Base-by-base conservation (phyloP, 64 coral and sea anemone species). In the Trachythela sp. region DNA sequence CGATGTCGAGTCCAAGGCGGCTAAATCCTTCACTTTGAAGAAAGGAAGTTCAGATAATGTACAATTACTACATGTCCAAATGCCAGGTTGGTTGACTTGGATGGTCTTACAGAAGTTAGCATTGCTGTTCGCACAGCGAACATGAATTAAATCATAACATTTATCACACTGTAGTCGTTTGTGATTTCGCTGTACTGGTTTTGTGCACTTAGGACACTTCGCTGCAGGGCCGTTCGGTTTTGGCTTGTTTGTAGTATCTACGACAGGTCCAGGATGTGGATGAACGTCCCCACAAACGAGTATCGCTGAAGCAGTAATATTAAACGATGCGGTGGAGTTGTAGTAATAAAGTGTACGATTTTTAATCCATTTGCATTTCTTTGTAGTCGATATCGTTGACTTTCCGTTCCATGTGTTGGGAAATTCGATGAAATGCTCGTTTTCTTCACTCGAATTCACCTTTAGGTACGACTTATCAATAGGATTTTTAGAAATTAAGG, bases 101-200 rank as follows among this genome's bases (percentile, higher is more conserved):
- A 59, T 36, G 22, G 52, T 67, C 56, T 87, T 87, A 22, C 33
- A 59, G 37, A 87, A 87, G 32, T 59, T 37, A 1, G 85, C 18
- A 87, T 60, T 87, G 11, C 35, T 27, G 2, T 35, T 30, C 27
- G 54, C 48, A 60, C 85, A 87, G 48, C 85, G 49, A 32, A 60
- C 59, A 59, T 87, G 85, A 59, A 87, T 32, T 87, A 38, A 59
- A 27, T 87, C 33, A 34, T 27, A 59, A 59, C 85, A 87, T 87
- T 87, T 54, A 48, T 38, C 33, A 64, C 85, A 87, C 59, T 56
- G 33, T 8, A 34, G 33, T 37, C 85, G 85, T 40, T 88, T 70
- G 9, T 75, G 60, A 75, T 75, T 70, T 40, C 64, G 14, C 30
- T 88, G 39, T 18, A 42, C 87, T 24, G 87, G 27, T 75, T 87